Conservation (phyloP, 2,113 vertebrate genomes). For the Pelecanoides urinatrix region DNA sequence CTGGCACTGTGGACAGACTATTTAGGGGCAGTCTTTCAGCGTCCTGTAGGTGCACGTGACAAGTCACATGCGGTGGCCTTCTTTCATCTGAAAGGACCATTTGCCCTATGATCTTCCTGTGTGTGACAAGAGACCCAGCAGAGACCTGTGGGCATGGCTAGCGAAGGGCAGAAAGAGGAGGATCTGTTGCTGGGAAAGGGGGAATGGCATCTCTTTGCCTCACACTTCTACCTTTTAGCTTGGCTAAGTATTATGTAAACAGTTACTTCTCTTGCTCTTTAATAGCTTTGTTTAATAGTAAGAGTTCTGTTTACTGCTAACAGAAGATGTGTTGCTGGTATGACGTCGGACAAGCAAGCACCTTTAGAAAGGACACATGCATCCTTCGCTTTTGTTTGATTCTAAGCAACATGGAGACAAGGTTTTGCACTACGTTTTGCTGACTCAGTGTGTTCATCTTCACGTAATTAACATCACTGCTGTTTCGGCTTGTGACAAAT, state of each 20-base stretch:
- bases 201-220: not conserved
- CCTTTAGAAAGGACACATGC: not conserved
- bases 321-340: not conserved
- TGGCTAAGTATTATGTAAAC: not conserved
- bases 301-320: constrained; percentile 21
- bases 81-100: not conserved
- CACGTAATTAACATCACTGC: not conserved
- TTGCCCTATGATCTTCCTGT: not conserved
- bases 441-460: not conserved
- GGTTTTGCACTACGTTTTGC: not conserved
- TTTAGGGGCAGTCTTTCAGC: not conserved
- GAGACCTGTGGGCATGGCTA: not conserved
- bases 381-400: not conserved
- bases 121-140: not conserved
- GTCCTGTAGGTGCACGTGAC: not conserved
- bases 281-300: not conserved
- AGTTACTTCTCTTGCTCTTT: not conserved
- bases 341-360: not conserved
- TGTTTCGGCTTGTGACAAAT: not conserved
- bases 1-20: not conserved
- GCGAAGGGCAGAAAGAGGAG: not conserved
- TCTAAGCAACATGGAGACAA: not conserved
- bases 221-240: not conserved
- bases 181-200: not conserved
- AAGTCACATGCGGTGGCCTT: not conserved